Base-by-base conservation (phyloP, 2,113 vertebrate genomes). In the Cranoglanis bouderius region DNA sequence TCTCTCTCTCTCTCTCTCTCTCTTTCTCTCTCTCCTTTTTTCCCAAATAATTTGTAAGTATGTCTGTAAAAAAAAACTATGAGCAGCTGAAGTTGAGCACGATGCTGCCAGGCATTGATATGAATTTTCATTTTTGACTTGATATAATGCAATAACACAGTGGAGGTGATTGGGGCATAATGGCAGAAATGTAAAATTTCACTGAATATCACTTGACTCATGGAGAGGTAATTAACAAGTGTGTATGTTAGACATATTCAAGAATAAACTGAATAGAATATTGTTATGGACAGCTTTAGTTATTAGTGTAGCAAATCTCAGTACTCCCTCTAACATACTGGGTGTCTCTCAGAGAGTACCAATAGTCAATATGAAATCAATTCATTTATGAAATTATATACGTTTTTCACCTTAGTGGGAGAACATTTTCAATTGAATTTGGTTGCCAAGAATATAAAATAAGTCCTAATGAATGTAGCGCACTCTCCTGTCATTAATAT, bases 71-170 rank as follows among this genome's bases (percentile, higher is more conserved):
- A 24, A 24, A 49, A 46, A 29, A 4, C 4, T 3, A 43, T 43
- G 38, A 49, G 75, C 75, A 78, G 43, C 43, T 78, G 26, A 78
- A 78, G 26, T 10, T 78, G 75, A 78, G 75, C 1, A 5, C 26
- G 16, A 6, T n/a, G 26, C 43, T 78, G 75, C 75, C 75, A n/a
- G 75, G 75, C 43, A 78, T 29, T n/a, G 43, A n/a, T 78, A 78
- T 49, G 43, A n/a, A 78, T 78, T 53, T 81, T 29, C 77, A 81
- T 53, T 81, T 77, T 18, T 81, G 29, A 78, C 26, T 16, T 29
- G 43, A 6, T 53, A 19, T 53, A 80, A 80, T 80, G 77, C 77
- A 80, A 32, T 80, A 80, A 53, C 43, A 49, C 77, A 81, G 77
- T 81, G n/a, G 6, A 53, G 32, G n/a, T 32, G 77, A 32, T 81